A percentile compares a stretch with the other conserved stretches of the same genome.
These are phyloP conservation scores for Chelonus formosanus DNA, from an alignment of 2,888 invertebrate species.

Conservation along the genomic window DNA sequence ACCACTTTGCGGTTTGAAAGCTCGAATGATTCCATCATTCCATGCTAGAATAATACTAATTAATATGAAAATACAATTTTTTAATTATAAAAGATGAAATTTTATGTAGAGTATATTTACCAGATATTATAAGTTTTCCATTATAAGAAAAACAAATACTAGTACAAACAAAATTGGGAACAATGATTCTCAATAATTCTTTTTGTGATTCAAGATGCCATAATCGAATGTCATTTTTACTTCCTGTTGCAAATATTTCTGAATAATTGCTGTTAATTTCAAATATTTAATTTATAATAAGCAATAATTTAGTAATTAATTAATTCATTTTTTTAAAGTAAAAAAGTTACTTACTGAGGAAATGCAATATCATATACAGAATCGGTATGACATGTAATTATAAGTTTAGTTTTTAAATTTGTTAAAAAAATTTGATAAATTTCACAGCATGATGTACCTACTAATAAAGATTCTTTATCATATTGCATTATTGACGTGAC, in stretches of 20 bases:
- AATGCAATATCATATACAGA: constrained; percentile 84
- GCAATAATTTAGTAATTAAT: neutral
- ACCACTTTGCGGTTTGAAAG: constrained; percentile 85
- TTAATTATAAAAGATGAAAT: neutral
- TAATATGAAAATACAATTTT: neutral
- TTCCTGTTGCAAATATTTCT: constrained; percentile 87
- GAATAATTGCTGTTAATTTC: constrained; percentile 73
- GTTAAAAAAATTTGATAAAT: constrained; percentile 79
- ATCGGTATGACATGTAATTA: constrained; percentile 84
- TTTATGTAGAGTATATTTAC: constrained; percentile 54
- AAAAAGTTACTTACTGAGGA: constrained; percentile 73
- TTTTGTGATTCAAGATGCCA: constrained; percentile 81
- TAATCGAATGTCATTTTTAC: constrained; percentile 84
- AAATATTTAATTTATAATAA: constrained; percentile 8
- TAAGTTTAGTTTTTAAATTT: constrained; percentile 74
- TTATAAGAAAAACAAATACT: constrained; percentile 80
- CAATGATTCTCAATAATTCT: constrained; percentile 83
- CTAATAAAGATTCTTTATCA: constrained; percentile 72
- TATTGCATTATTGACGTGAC: constrained; percentile 80
- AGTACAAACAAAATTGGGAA: constrained; percentile 89
- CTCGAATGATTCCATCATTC: constrained; percentile 84
- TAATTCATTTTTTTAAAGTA: neutral
- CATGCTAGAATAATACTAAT: constrained; percentile 68
- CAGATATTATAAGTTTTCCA: constrained; percentile 83
- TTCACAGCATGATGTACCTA: constrained; percentile 82